Evolutionary conservation across 2,888 invertebrate genomes (phyloP), one percentile per base, ranked within the genome.

Genomic region (Psylliodes chrysocephalus): DNA sequence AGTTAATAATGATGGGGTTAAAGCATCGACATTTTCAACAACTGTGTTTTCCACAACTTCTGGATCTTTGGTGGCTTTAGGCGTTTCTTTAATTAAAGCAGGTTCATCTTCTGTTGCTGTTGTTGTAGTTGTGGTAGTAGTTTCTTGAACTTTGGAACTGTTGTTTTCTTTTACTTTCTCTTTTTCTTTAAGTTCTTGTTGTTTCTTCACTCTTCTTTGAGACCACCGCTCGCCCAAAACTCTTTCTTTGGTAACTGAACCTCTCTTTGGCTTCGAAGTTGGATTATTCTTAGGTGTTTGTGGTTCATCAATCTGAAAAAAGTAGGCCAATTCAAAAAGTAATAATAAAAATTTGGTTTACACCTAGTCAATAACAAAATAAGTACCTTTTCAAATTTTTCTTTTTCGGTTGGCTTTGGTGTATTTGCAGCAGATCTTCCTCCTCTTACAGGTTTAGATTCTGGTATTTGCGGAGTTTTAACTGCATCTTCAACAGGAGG

Each of bases 221-320:
- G 81, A 82, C 82, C 81, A 82, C 38, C 82, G 69, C 67, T 82
- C 81, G n/a, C 80, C 81, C 30, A 70, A 62, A 7, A 76, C 72
- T 60, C 78, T 78, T 56, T 78, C 77, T 67, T 78, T 77, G 54
- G 63, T 63, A 56, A 63, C 66, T 5, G 59, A 51, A 1, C 64
- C 62, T 57, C 70, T 67, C 64, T 70, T 75, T 35, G 68, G 59
- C 55, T 75, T 71, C 0, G 68, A 60, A n/a, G 64, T 60, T 4
- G 72, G 65, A 46, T 64, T 65, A 14, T 64, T 46, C 46, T 63
- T 68, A 57, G 60, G 65, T 44, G 70, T 65, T 22, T 63, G 25
- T 10, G 40, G 51, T 8, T 69, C 67, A 3, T 51, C 40, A 6
- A 51, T 40, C 69, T 69, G 30, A 8, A 64, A 66, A 40, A 19